Evolutionary conservation across 2,797 vertebrate genomes (phyloP).

Genomic region (Pygocentrus nattereri): DNA sequence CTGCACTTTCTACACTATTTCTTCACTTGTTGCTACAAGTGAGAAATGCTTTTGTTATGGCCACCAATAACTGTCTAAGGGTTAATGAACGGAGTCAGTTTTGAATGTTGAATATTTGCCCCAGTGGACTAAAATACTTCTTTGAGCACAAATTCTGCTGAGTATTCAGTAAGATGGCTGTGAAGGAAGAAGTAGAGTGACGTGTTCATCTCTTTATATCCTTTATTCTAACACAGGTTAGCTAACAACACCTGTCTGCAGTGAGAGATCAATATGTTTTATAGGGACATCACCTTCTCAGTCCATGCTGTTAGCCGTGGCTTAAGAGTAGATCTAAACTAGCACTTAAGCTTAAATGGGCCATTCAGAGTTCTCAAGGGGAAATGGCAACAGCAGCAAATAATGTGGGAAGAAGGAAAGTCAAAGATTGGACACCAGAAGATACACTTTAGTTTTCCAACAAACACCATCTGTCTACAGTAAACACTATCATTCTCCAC

Average conservation of each 20-base stretch:
- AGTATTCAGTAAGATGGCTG: not conserved
- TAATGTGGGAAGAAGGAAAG: not conserved
- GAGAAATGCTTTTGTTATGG: too few species aligned
- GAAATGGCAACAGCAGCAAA: not conserved
- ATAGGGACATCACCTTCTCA: not conserved
- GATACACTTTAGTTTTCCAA: too few species aligned
- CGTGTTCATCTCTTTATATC: not conserved
- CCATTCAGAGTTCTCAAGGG: not conserved
- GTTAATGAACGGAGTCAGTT: too few species aligned
- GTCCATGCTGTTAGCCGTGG: not conserved
- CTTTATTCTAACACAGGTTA: not conserved
- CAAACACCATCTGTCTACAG: too few species aligned
- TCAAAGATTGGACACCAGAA: too few species aligned
- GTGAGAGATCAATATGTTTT: not conserved
- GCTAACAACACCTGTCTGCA: not conserved
- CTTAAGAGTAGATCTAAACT: not conserved
- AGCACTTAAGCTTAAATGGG: not conserved
- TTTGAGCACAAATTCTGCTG: not conserved
- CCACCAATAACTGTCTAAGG: too few species aligned
- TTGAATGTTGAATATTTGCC: not conserved
- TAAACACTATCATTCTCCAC: too few species aligned
- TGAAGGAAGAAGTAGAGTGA: not conserved
- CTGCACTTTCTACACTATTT: too few species aligned
- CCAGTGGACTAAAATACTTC: not conserved
- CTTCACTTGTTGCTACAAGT: too few species aligned